Conservation (phyloP, 2,888 invertebrate genomes). For the Rhingia rostrata region DNA sequence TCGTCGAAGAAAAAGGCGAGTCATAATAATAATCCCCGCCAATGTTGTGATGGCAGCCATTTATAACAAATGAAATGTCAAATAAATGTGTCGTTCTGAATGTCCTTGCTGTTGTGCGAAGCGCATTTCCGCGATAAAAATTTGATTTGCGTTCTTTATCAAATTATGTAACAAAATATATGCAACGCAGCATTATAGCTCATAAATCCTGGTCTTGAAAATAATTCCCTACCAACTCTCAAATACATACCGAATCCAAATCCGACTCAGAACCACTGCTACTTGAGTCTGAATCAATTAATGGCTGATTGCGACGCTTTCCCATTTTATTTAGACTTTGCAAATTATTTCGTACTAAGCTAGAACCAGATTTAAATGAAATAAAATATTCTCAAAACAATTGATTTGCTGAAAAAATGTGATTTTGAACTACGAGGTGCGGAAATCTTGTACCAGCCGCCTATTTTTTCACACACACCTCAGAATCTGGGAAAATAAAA, state of each 20-base stretch:
- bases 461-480: conserved; percentile 55
- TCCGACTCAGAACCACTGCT: conserved; percentile 90
- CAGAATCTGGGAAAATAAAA: conserved; percentile 54
- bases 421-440: conserved; percentile 13
- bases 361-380: conserved; percentile 14
- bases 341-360: conserved; percentile 10
- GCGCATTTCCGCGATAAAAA: background rate
- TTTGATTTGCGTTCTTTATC: background rate
- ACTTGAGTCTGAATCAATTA: conserved; percentile 92
- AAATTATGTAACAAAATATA: conserved; percentile 54
- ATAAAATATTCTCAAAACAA: conserved; percentile 5
- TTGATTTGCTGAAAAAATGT: conserved; percentile 19
- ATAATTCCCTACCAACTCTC: background rate
- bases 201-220: conserved; percentile 18
- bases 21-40: conserved; percentile 12
- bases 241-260: conserved; percentile 90
- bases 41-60: conserved; percentile 65
- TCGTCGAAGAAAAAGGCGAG: background rate
- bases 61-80: conserved; percentile 64
- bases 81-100: conserved; percentile 10
- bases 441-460: conserved; percentile 57
- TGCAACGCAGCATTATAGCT: background rate
- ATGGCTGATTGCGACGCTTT: conserved; percentile 92
- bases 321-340: conserved; percentile 85
- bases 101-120: conserved; percentile 19